Evolutionary conservation across 1,140 invertebrate genomes (phyloP).

Genomic region (Fopius arisanus): DNA sequence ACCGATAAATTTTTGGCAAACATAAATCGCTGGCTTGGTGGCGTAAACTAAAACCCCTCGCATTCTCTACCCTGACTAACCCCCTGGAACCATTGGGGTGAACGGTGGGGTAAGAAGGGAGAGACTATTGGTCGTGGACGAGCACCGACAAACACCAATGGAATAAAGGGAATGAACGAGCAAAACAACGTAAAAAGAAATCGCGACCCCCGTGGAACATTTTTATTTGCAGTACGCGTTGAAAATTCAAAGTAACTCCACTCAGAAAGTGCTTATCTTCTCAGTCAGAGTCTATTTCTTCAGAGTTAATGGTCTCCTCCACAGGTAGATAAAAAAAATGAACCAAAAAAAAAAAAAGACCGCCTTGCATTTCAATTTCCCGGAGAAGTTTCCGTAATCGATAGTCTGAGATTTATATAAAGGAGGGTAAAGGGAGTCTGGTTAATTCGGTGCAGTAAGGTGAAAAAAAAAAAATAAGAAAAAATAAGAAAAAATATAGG

Average conservation of each 20-base stretch:
- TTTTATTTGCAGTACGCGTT: slow-evolving; percentile 16
- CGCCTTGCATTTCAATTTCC: slow-evolving; percentile 13
- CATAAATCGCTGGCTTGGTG: slow-evolving; percentile 48
- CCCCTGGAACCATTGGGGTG: not conserved
- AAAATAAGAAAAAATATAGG: not conserved
- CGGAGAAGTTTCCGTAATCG: not conserved
- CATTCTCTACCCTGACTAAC: slow-evolving; percentile 2
- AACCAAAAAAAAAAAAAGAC: not conserved
- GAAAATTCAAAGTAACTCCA: slow-evolving; percentile 18
- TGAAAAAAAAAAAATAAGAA: not conserved
- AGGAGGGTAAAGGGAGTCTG: slow-evolving; percentile 15
- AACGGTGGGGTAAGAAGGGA: not conserved
- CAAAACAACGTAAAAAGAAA: slow-evolving; percentile 8
- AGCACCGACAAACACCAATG: not conserved
- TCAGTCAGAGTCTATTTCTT: slow-evolving; percentile 2
- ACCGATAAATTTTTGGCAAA: slow-evolving; percentile 58
- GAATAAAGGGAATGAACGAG: not conserved
- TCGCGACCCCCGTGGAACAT: not conserved
- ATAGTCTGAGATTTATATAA: slow-evolving; percentile 15
- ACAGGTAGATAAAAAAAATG: slow-evolving; percentile 6
- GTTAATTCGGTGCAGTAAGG: not conserved
- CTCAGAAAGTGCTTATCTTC: slow-evolving; percentile 7
- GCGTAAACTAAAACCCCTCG: slow-evolving; percentile 38
- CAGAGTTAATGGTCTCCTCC: slow-evolving; percentile 17
- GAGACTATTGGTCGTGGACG: not conserved